Conservation (phyloP, 2,888 invertebrate genomes). For the Allolobophora icterica region DNA sequence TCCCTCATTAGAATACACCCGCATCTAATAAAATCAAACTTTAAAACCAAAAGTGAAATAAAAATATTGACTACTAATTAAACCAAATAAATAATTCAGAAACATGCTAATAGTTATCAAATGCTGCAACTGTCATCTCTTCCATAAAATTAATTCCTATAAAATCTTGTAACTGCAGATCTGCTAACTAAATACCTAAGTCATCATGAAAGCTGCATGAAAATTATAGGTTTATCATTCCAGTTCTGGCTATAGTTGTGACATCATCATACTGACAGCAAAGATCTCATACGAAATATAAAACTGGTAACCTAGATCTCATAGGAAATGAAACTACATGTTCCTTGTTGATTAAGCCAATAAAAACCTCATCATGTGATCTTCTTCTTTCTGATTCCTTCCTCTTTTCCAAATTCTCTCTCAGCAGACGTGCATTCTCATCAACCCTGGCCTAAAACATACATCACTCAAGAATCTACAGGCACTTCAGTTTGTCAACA, state of each 20-base stretch:
- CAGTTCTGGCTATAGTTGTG: no score
- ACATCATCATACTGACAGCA: background rate
- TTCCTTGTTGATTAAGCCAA: background rate
- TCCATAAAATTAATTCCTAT: background rate
- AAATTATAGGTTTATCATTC: no score
- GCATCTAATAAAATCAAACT: no score
- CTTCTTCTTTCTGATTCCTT: constrained; percentile 13
- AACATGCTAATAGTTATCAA: no score
- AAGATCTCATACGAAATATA: background rate
- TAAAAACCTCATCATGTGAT: constrained; percentile 15
- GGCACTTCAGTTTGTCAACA: background rate
- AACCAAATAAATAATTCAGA: no score
- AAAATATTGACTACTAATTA: no score
- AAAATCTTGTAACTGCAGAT: background rate
- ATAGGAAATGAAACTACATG: background rate
- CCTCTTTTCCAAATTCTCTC: background rate
- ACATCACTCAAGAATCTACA: background rate
- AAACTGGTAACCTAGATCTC: background rate
- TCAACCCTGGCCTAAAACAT: constrained; percentile 22
- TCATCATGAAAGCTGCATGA: background rate
- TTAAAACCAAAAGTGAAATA: no score
- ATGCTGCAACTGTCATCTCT: no score
- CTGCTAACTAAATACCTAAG: background rate
- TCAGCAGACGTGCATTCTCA: background rate
- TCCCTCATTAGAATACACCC: no score